Percentiles rank a stretch among this genome's conserved stretches.
phyloP scores from a whole-genome alignment of 1,140 invertebrate genomes.

The Lanistes nyassanus region DNA sequence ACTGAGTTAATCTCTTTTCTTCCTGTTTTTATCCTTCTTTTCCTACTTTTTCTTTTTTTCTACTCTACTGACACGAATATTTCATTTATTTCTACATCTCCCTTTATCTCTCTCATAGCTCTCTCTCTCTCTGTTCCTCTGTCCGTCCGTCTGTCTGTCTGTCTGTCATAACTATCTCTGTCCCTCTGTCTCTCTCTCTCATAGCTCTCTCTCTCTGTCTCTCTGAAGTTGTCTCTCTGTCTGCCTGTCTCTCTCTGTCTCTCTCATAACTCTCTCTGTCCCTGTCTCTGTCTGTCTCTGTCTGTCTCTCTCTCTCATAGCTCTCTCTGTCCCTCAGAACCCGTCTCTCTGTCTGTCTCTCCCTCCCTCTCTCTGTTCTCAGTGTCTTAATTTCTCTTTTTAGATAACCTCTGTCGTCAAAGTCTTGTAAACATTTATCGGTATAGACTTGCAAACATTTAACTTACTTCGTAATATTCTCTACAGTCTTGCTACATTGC shows the following conservation, averaged over 20 bases:
- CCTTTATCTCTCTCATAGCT: background rate
- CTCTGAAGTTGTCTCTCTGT: background rate
- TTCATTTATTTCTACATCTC: background rate
- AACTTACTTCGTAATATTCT: background rate
- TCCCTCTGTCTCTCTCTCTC: background rate
- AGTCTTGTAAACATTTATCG: background rate
- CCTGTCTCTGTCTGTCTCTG: constrained; percentile 5
- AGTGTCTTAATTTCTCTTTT: background rate
- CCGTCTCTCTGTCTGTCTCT: background rate
- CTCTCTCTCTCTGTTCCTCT: background rate
- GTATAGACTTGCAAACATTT: background rate
- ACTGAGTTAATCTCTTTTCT: background rate
- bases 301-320: background rate
- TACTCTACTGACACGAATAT: no score
- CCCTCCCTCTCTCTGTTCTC: background rate
- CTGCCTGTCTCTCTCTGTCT: background rate
- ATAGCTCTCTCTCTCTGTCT: background rate
- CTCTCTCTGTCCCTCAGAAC: background rate
- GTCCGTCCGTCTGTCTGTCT: background rate
- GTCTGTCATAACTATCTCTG: no score
- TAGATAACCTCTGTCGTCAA: background rate
- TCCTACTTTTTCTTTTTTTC: background rate
- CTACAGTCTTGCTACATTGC: background rate
- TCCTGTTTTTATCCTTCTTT: background rate
- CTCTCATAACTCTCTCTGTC: background rate